Evolutionary conservation across 2,113 vertebrate species (phyloP).

Genomic region (Naja naja): DNA sequence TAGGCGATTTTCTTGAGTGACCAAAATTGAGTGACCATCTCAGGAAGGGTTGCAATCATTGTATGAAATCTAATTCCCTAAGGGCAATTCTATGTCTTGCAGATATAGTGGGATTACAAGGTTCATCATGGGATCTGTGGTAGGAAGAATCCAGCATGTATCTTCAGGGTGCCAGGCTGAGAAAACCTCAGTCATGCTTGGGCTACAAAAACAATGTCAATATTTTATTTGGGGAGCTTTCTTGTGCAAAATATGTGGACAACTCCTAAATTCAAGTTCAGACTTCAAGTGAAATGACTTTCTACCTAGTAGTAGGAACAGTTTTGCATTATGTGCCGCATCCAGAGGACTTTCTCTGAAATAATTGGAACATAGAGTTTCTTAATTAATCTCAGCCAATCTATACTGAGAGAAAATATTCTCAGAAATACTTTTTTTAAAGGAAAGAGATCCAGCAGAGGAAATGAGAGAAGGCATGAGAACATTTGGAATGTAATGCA

Average conservation of each 20-base stretch:
- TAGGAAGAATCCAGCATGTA: not conserved
- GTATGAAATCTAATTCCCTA: not conserved
- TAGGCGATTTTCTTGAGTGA: not conserved
- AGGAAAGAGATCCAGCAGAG: not conserved
- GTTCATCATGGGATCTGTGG: not conserved
- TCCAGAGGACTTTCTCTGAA: not conserved
- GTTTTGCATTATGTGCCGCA: not conserved
- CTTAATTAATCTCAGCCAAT: not conserved
- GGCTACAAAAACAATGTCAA: not conserved
- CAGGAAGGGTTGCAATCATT: not conserved
- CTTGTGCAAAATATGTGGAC: not conserved
- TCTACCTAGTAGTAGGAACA: too few relatives aligned
- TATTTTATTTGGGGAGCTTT: not conserved
- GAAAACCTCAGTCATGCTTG: not conserved
- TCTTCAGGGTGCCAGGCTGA: not conserved
- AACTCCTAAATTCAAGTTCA: not conserved
- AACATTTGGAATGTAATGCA: not conserved
- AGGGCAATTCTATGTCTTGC: not conserved
- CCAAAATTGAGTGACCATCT: not conserved
- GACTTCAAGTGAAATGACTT: not conserved
- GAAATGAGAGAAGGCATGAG: not conserved
- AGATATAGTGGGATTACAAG: not conserved
- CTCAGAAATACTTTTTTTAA: not conserved
- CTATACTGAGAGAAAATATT: not conserved
- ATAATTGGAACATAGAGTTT: not conserved